Evolutionary conservation across 2,888 invertebrate species (phyloP), one percentile per base, ranked within the genome.

Genomic region (Cactoblastis cactorum): DNA sequence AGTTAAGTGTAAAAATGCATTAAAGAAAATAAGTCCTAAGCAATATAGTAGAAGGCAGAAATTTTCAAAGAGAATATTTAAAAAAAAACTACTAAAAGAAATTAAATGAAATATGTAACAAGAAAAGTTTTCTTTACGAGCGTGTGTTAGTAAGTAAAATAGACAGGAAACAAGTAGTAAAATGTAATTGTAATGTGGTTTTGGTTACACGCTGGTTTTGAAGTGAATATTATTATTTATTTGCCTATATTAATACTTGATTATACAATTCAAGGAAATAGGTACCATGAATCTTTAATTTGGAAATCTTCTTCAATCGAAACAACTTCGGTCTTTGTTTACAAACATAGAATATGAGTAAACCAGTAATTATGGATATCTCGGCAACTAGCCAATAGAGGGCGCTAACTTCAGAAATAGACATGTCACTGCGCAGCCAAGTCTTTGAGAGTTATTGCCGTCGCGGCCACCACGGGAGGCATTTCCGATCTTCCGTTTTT

Each of bases 301-400:
- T n/a, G n/a, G n/a, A n/a, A n/a, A 24, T 3, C 12, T 41, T 51
- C 22, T 53, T 48, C 53, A 49, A 49, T 47, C 11, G 9, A 37
- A 4, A 3, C 34, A 6, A 28, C 12, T 47, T 15, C 37, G 17
- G 22, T 74, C 77, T 82, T 85, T 85, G 83, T 85, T 86, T 85
- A 83, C 83, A 70, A 84, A 85, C 85, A 84, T 81, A 81, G 82
- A 79, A 71, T 69, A 80, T 85, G 86, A 86, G 82, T 85, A 84
- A 85, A 74, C 74, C 63, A 55, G 56, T 59, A 64, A 67, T 67
- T 66, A 62, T 61, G 65, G 64, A 62, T 65, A 68, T 67, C 83
- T 84, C 83, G 87, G 87, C 87, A 86, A 65, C 74, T 77, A 77
- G 87, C 87, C 87, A 87, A 80, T 71, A 87, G 86, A 85, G 84